A percentile compares a stretch with the other conserved stretches of the same genome.
Evolutionary conservation across 37 sponge, comb jelly and placozoan genomes (phyloP).

Genomic region (Tethya wilhelma): DNA sequence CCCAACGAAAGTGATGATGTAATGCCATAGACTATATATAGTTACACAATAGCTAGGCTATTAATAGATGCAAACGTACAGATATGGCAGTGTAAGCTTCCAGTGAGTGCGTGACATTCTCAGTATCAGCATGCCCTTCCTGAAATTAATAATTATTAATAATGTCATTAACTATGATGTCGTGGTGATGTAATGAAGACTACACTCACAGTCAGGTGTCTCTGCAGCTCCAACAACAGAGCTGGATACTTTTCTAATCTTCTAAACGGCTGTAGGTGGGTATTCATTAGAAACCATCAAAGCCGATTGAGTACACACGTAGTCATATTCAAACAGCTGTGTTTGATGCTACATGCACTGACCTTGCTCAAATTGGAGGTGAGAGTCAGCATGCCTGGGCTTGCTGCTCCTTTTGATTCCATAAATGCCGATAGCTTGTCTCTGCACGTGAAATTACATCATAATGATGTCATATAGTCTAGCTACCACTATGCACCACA

Average conservation of each 20-base stretch:
- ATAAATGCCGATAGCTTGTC: slow-evolving; percentile 88
- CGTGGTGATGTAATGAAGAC: neutral
- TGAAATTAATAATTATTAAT: neutral
- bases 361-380: slow-evolving; percentile 89
- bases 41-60: neutral
- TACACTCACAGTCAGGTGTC: slow-evolving; percentile 75
- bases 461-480: too few species aligned
- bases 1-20: neutral
- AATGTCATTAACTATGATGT: neutral
- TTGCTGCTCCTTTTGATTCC: slow-evolving; percentile 84
- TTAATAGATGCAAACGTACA: slow-evolving; percentile 34
- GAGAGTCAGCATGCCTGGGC: slow-evolving; percentile 86
- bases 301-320: neutral
- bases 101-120: slow-evolving; percentile 46
- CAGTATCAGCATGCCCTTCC: slow-evolving; percentile 82
- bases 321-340: too few species aligned
- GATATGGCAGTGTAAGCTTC: slow-evolving; percentile 47
- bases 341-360: slow-evolving; percentile 6
- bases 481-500: too few species aligned
- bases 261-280: slow-evolving; percentile 81
- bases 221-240: slow-evolving; percentile 78
- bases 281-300: too few species aligned
- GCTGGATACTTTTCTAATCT: slow-evolving; percentile 90
- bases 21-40: neutral
- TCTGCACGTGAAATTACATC: slow-evolving; percentile 27